phyloP scores from a whole-genome alignment of 1,140 invertebrate genomes.

The Batillaria attramentaria region DNA sequence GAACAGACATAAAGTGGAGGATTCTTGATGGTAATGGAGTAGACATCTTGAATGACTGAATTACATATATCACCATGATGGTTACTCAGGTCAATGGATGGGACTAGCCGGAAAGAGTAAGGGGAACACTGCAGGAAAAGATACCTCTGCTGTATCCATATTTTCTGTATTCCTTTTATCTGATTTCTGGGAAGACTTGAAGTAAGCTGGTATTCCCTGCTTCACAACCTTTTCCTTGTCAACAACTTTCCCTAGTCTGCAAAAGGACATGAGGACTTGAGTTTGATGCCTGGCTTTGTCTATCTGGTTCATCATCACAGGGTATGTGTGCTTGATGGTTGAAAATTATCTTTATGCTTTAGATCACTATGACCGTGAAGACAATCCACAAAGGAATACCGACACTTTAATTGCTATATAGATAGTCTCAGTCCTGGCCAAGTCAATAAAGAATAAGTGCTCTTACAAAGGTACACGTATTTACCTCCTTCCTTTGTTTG shows the following conservation, averaged over 20 bases:
- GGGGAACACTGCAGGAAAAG: not conserved
- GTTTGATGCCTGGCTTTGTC: no score
- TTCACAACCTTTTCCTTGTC: slow-evolving; percentile 60
- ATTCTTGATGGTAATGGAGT: no score
- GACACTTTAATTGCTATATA: not conserved
- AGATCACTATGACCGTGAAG: not conserved
- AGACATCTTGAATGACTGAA: not conserved
- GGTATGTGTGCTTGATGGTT: not conserved
- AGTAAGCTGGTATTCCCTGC: slow-evolving; percentile 59
- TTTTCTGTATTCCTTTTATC: not conserved
- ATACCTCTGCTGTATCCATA: not conserved
- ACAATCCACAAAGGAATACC: not conserved
- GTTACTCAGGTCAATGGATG: not conserved
- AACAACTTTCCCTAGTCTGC: slow-evolving; percentile 64
- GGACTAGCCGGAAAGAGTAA: no score
- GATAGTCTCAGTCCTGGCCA: not conserved
- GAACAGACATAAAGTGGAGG: not conserved
- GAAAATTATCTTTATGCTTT: not conserved
- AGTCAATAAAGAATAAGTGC: not conserved
- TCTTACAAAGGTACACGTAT: slow-evolving; percentile 9
- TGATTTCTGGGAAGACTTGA: slow-evolving; percentile 35
- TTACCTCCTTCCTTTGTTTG: slow-evolving; percentile 63
- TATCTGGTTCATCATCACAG: no score
- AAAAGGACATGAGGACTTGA: slow-evolving; percentile 17
- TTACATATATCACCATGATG: not conserved